Base-by-base conservation (phyloP, 2,113 vertebrate genomes). In the Mellivora capensis region DNA sequence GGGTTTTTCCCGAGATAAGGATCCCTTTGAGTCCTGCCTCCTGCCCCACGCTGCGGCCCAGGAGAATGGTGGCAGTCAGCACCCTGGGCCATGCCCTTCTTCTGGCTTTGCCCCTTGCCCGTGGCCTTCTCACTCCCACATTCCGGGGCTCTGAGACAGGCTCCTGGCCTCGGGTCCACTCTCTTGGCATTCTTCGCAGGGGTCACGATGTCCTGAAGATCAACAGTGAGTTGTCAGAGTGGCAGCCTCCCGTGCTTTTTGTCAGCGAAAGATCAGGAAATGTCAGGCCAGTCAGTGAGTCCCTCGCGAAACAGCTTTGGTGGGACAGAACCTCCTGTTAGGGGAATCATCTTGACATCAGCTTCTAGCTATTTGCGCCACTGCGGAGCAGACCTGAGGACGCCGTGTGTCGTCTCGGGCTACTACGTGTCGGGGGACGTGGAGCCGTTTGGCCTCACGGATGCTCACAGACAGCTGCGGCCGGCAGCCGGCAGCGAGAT, bases 401-500 rank as follows among this genome's bases (percentile, higher is more conserved):
- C 54, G 85, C 93, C 96, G 96, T 93, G 49, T 83, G 95, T 47
- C 14, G 82, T 95, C 93, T 96, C 3, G 25, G 94, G n/a, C n/a
- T n/a, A n/a, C 89, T 96, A 95, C 96, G 59, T 72, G 92, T 90
- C 93, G 93, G n/a, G 76, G 93, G 91, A 92, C 42, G 96, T 69
- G 57, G 91, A 80, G 84, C 23, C 57, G 96, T 96, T 94, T 97
- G 97, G 97, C 97, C 97, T 98, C 95, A 94, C 98, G 96, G 96
- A 97, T 85, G 95, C 96, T 96, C 97, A 98, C 95, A 97, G 97
- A 97, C 97, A 98, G 98, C 97, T 98, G 96, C 96, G 96, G 93
- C 96, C 97, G 94, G 97, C 97, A 98, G 97, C 97, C 97, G 97
- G 97, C 96, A 94, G 37, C 82, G 96, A 97, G 97, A 87, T 86